These are phyloP conservation scores for Clavelina lepadiformis DNA, from an alignment of 23 tunicate genomes.

Conservation along the genomic window DNA sequence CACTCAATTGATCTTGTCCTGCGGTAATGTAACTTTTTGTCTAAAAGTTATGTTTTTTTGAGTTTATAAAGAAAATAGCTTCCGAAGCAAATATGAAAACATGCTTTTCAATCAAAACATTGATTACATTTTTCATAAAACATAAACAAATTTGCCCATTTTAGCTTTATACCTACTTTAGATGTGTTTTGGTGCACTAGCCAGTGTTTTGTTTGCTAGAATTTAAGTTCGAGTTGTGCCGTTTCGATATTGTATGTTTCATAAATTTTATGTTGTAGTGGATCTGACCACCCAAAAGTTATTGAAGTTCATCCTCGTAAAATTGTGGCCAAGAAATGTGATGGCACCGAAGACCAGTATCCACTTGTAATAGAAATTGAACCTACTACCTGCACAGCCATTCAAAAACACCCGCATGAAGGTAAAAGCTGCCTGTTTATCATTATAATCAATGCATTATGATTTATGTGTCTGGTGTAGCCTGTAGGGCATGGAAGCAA, in stretches of 20 bases:
- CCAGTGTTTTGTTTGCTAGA: too few species aligned
- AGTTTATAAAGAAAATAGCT: too few species aligned
- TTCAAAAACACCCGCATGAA: constrained; percentile 47
- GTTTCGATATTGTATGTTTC: neutral
- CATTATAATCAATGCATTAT: neutral
- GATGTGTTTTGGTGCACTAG: too few species aligned
- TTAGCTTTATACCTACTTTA: too few species aligned
- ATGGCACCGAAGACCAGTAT: constrained; percentile 33
- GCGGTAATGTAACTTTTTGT: constrained; percentile 24
- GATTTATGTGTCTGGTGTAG: too few species aligned
- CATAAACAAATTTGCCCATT: too few species aligned
- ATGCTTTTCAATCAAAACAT: too few species aligned
- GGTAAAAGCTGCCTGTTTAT: constrained; percentile 12
- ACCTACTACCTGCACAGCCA: constrained; percentile 45
- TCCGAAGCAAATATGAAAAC: too few species aligned
- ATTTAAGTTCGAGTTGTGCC: neutral
- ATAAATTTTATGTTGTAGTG: constrained; percentile 23
- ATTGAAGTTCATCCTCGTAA: constrained; percentile 35
- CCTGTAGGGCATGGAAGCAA: too few species aligned
- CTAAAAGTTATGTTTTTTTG: too few species aligned
- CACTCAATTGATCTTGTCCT: constrained; percentile 42
- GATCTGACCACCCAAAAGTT: constrained; percentile 34
- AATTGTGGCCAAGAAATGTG: constrained; percentile 24
- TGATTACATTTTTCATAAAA: too few species aligned
- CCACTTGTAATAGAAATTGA: constrained; percentile 55